These are phyloP conservation scores for Sebastes kiyomatsui DNA, from an alignment of 2,797 vertebrate species.

Conservation along the genomic window DNA sequence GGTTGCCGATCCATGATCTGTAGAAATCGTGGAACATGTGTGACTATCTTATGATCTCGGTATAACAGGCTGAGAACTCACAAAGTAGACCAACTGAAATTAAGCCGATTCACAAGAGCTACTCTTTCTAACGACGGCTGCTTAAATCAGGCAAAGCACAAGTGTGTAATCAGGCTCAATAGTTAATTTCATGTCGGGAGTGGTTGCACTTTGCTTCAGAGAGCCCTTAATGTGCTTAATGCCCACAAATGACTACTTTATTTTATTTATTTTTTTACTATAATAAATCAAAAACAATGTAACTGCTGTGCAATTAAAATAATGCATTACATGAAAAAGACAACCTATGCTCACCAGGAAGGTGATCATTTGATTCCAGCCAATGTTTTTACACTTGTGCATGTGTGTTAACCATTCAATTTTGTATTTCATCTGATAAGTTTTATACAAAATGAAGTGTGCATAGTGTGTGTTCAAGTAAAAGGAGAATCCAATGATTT, in stretches of 20 bases:
- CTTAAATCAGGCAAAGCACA: slow-evolving; percentile 32
- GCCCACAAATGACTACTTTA: not conserved
- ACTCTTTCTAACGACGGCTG: not conserved
- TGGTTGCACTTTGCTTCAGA: not conserved
- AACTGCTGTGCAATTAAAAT: not conserved
- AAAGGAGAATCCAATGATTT: not conserved
- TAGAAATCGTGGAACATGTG: not conserved
- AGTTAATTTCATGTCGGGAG: slow-evolving; percentile 21
- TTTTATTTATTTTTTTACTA: not conserved
- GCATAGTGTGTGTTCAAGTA: not conserved
- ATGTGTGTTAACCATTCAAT: not conserved
- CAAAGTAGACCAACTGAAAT: slow-evolving; percentile 15
- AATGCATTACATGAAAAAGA: not conserved
- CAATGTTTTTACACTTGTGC: not conserved
- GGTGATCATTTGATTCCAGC: not conserved
- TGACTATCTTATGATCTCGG: not conserved
- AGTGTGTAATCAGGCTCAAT: slow-evolving; percentile 20
- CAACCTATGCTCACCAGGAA: not conserved
- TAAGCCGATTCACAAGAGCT: slow-evolving; percentile 1
- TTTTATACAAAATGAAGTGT: not conserved
- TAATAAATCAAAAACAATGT: slow-evolving; percentile 2
- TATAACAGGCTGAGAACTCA: not conserved
- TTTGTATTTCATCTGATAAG: not conserved
- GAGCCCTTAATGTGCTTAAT: not conserved
- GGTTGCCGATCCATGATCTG: no score